Conservation (phyloP, 2,113 vertebrate species). For the Rhinolophus ferrumequinum region DNA sequence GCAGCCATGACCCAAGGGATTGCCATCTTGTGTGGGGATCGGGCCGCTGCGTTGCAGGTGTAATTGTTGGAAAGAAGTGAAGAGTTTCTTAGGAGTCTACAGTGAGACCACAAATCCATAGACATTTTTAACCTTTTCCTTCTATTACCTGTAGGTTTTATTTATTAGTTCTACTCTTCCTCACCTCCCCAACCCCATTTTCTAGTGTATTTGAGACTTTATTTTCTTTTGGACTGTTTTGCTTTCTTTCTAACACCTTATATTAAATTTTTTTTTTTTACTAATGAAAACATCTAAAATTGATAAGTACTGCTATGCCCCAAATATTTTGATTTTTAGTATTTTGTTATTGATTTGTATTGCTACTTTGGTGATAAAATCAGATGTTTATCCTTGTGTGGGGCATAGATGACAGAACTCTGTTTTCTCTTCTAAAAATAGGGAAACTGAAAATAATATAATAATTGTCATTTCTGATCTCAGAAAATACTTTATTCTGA, state of each 20-base stretch:
- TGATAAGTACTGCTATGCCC: background rate
- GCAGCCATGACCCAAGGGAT: background rate
- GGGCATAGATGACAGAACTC: too few relatives aligned
- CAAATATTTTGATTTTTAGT: constrained; percentile 7
- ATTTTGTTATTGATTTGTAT: background rate
- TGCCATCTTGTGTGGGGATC: background rate
- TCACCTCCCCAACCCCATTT: too few relatives aligned
- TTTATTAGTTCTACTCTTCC: background rate
- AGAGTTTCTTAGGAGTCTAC: background rate
- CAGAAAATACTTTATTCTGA: constrained; percentile 21
- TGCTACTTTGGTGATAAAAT: constrained; percentile 32
- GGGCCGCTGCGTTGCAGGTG: background rate
- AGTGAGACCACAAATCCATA: background rate
- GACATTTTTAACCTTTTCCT: background rate
- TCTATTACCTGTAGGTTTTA: background rate
- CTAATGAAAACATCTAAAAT: background rate
- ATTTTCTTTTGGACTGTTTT: background rate
- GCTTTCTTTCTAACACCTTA: background rate
- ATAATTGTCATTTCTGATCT: background rate
- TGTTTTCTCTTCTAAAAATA: background rate
- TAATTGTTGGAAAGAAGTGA: background rate
- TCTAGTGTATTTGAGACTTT: background rate
- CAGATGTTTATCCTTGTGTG: background rate
- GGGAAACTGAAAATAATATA: background rate
- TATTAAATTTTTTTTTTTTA: background rate